A percentile compares a stretch with the other conserved stretches of the same genome.
These are phyloP conservation scores for Coelopa pilipes DNA, from an alignment of 2,888 invertebrate genomes.

Conservation along the genomic window DNA sequence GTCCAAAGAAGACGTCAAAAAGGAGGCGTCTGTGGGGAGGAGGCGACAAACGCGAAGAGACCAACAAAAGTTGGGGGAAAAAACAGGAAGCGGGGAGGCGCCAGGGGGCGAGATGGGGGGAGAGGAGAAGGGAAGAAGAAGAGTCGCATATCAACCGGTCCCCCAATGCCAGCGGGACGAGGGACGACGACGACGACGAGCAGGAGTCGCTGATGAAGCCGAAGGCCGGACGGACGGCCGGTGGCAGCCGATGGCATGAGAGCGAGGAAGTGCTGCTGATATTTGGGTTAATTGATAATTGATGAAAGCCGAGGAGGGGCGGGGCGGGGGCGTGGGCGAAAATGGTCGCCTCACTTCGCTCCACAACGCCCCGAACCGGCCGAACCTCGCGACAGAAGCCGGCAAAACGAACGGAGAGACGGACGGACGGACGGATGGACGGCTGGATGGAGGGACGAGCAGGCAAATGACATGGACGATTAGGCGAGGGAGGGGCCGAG, in stretches of 20 bases:
- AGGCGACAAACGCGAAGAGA: conserved; percentile 7
- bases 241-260: not conserved
- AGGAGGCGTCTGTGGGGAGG: not conserved
- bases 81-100: not conserved
- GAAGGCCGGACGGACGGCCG: not conserved
- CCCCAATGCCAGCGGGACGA: no score
- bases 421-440: not conserved
- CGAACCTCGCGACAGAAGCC: not conserved
- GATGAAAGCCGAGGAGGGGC: conserved; percentile 36
- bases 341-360: conserved; percentile 25
- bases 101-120: not conserved
- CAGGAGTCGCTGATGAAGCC: not conserved
- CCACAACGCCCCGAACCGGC: not conserved
- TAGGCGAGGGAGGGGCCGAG: not conserved
- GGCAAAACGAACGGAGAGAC: no score
- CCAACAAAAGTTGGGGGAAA: not conserved
- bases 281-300: conserved; percentile 39
- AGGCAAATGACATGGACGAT: not conserved
- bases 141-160: no score
- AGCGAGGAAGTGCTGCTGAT: conserved; percentile 29
- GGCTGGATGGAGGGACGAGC: not conserved
- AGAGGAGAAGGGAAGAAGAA: not conserved
- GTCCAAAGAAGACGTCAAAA: not conserved
- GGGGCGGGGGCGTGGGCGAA: not conserved
- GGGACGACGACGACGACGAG: no score